Base-by-base conservation (phyloP, 2,888 invertebrate genomes). In the Tanypteryx hageni region DNA sequence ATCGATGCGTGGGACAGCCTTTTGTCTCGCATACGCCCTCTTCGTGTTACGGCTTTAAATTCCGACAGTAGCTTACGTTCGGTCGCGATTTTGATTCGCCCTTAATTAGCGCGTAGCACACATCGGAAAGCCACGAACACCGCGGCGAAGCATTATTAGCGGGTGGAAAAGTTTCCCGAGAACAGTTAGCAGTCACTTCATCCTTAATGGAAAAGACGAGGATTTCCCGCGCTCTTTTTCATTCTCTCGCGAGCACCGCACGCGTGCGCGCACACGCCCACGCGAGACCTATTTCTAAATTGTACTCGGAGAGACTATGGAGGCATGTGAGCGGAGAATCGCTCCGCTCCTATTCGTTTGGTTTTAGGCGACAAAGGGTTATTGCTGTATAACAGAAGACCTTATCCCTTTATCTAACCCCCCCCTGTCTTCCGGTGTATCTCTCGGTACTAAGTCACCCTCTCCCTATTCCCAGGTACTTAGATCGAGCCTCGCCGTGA, bases 281-380 rank as follows among this genome's bases (percentile, higher is more conserved):
- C 44, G 5, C 44, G 44, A 44, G 44, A 44, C 44, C 44, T 44
- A 44, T 44, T 44, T 44, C 44, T 44, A 44, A 44, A 44, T n/a
- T n/a, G n/a, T 1, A 44, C 44, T 5, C 44, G 44, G 44, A 3
- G 44, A 5, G 44, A 44, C 44, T 44, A 44, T 44, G 44, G 44
- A 44, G 5, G 44, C 44, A 44, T 44, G 5, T 44, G 44, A 44
- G 44, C 3, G 5, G 44, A 44, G 5, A 44, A 44, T 44, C 44
- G 44, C 44, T 44, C 44, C 5, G 44, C 5, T 44, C 44, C 44
- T 76, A 76, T 76, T 76, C 27, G 76, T 0, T 27, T 27, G 11
- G 76, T 22, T 27, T 27, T 76, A 22, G 76, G 76, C 27, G 76
- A 76, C 76, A 76, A 76, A 76, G 76, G 76, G 27, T 76, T 76